These are phyloP conservation scores for Amiota minor DNA, from an alignment of 2,888 invertebrate species.

Conservation along the genomic window DNA sequence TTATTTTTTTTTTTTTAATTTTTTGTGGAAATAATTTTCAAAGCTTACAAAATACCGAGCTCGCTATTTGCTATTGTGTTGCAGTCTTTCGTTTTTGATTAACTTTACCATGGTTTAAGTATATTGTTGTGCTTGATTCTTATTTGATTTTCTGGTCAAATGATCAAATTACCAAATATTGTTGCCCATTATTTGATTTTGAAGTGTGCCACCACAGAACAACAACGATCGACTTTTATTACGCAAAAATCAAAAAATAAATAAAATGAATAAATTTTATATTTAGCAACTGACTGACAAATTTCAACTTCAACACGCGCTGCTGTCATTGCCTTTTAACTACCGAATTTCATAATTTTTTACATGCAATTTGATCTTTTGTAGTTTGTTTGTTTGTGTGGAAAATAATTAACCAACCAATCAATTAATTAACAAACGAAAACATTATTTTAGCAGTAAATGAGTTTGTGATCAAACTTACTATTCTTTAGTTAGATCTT, in stretches of 20 bases:
- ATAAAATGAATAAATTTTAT: neutral
- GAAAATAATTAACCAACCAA: neutral
- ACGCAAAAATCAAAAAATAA: neutral
- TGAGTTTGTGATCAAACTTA: neutral
- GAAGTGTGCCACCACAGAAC: neutral
- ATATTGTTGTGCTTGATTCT: neutral
- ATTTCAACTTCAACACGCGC: no score
- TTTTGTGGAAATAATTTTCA: neutral
- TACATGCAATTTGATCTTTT: neutral
- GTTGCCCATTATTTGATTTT: neutral
- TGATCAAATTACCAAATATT: constrained; percentile 3
- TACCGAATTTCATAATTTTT: constrained; percentile 7
- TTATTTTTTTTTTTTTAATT: neutral
- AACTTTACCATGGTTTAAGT: neutral
- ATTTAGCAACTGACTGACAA: no score
- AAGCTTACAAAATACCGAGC: no score
- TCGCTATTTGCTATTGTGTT: neutral
- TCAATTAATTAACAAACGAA: neutral
- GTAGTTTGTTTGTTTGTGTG: neutral
- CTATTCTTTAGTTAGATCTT: neutral
- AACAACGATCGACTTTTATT: neutral
- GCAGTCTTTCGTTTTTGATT: neutral
- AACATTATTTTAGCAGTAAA: neutral
- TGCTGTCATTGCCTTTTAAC: neutral
- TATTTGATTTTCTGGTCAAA: neutral